These are phyloP conservation scores for Sesia bembeciformis DNA, from an alignment of 2,888 invertebrate genomes.

Conservation along the genomic window DNA sequence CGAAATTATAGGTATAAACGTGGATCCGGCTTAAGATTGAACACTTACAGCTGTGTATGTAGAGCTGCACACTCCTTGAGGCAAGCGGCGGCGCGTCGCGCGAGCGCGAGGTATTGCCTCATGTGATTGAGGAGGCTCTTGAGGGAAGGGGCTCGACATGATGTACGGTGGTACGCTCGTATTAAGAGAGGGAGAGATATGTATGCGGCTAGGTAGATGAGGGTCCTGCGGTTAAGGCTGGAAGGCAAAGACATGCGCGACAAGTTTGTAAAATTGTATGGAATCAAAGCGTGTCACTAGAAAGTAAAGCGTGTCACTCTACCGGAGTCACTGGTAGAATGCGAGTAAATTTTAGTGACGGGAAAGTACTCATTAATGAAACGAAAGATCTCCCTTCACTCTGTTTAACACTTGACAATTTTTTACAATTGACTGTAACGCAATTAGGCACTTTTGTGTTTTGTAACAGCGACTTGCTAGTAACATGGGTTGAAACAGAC, in stretches of 20 bases:
- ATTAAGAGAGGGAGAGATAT: slow-evolving; percentile 24
- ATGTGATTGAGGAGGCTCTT: slow-evolving; percentile 28
- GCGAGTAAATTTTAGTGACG: too few relatives aligned
- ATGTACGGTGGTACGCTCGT: slow-evolving; percentile 27
- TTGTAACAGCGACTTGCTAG: too few relatives aligned
- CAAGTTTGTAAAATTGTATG: too few relatives aligned
- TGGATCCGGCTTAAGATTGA: neutral
- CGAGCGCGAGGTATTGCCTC: slow-evolving; percentile 48
- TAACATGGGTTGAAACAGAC: too few relatives aligned
- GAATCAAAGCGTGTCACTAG: too few relatives aligned
- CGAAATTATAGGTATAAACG: neutral
- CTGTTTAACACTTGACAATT: too few relatives aligned
- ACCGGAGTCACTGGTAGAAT: too few relatives aligned
- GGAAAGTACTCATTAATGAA: too few relatives aligned
- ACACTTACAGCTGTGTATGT: slow-evolving; percentile 45
- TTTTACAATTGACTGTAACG: too few relatives aligned
- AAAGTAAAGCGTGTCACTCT: too few relatives aligned
- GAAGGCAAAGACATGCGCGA: neutral
- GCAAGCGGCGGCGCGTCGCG: slow-evolving; percentile 51
- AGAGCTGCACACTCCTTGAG: slow-evolving; percentile 48
- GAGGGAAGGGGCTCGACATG: slow-evolving; percentile 21
- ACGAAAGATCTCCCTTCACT: too few relatives aligned
- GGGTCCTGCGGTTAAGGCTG: slow-evolving; percentile 27
- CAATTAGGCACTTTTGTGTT: too few relatives aligned
- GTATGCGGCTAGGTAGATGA: slow-evolving; percentile 29